Percentiles rank a stretch among this genome's conserved stretches.
phyloP scores from a whole-genome alignment of 1,140 invertebrate species.

The Neodiprion fabricii region DNA sequence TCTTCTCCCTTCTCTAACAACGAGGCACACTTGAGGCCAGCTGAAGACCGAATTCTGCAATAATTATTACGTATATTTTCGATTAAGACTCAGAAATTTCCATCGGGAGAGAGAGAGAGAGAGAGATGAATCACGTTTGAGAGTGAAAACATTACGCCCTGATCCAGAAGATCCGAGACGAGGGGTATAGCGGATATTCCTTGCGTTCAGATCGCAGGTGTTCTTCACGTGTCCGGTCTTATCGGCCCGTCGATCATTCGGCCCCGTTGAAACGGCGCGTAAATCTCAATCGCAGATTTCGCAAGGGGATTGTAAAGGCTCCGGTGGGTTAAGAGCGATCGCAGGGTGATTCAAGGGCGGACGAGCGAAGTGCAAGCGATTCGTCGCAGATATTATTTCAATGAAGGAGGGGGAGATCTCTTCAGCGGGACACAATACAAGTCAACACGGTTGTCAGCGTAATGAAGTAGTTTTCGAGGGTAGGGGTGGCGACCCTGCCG shows the following conservation, averaged over 20 bases:
- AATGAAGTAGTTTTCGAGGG: conserved; percentile 61
- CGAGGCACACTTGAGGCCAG: too few relatives aligned
- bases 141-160: too few relatives aligned
- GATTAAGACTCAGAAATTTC: too few relatives aligned
- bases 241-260: conserved; percentile 30
- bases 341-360: neutral
- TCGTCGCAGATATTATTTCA: conserved; percentile 63
- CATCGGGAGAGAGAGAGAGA: too few relatives aligned
- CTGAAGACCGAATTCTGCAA: too few relatives aligned
- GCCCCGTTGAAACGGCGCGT: conserved; percentile 26
- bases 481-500: neutral
- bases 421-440: conserved; percentile 56
- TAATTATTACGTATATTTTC: too few relatives aligned
- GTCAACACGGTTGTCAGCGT: conserved; percentile 64
- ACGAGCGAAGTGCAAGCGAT: conserved; percentile 49
- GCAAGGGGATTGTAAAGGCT: conserved; percentile 23
- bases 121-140: too few relatives aligned
- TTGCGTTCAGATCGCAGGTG: neutral
- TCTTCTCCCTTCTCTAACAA: too few relatives aligned
- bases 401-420: conserved; percentile 38
- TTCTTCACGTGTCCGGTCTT: neutral
- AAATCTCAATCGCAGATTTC: conserved; percentile 19
- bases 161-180: too few relatives aligned
- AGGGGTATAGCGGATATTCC: too few relatives aligned
- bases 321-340: conserved; percentile 28